A percentile compares a stretch with the other conserved stretches of the same genome.
Conservation (phyloP, 1,140 invertebrate species). For the Cepaea nemoralis region DNA sequence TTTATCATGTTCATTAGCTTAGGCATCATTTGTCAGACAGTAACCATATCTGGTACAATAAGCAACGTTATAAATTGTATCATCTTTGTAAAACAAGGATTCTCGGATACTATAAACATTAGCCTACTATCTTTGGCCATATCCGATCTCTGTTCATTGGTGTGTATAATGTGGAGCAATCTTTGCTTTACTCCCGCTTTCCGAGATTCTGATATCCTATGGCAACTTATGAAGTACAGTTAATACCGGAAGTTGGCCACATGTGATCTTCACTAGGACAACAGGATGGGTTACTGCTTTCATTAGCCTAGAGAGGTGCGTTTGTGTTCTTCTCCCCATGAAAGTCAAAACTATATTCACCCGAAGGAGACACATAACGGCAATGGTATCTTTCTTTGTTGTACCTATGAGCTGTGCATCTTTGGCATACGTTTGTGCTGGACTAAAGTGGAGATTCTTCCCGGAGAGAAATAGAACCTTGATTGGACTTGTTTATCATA, state of each 20-base stretch:
- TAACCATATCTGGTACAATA: background rate
- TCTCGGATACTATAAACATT: slow-evolving; percentile 19
- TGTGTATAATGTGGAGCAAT: background rate
- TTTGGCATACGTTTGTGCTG: background rate
- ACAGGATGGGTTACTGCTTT: slow-evolving; percentile 32
- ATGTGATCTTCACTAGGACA: background rate
- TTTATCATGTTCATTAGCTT: slow-evolving; percentile 1
- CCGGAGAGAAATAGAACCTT: slow-evolving; percentile 13
- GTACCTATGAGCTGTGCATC: background rate
- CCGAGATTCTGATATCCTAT: background rate
- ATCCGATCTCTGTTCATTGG: slow-evolving; percentile 9
- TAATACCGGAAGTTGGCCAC: slow-evolving; percentile 4
- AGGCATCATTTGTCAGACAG: background rate
- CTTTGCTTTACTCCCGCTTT: background rate
- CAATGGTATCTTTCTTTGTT: background rate
- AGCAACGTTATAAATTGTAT: slow-evolving; percentile 20
- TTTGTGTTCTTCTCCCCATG: slow-evolving; percentile 16
- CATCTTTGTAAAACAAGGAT: slow-evolving; percentile 27
- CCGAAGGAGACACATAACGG: background rate
- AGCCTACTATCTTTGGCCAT: slow-evolving; percentile 17
- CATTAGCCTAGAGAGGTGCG: slow-evolving; percentile 20
- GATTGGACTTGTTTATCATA: slow-evolving; percentile 4
- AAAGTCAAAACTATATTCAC: slow-evolving; percentile 15
- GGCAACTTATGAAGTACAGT: background rate
- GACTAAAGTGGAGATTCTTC: background rate